These are phyloP conservation scores for Candidula unifasciata DNA, from an alignment of 2,888 invertebrate species.

Conservation along the genomic window DNA sequence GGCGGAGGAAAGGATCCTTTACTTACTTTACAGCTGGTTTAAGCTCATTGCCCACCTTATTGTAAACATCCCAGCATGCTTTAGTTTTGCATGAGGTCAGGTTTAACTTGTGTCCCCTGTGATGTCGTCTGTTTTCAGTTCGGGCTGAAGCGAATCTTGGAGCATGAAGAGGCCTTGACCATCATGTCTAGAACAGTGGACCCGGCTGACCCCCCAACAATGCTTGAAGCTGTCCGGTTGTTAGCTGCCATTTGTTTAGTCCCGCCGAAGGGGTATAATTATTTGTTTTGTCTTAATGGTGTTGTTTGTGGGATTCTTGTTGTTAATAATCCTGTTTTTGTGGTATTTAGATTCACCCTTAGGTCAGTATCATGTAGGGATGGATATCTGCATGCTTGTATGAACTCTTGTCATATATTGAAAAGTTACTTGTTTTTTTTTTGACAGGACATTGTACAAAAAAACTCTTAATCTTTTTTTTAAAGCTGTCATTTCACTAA, in stretches of 20 bases:
- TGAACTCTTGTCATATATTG: too few species aligned
- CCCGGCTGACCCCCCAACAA: slow-evolving; percentile 87
- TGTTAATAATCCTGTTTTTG: neutral
- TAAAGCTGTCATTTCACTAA: too few species aligned
- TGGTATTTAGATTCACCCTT: neutral
- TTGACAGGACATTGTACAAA: too few species aligned
- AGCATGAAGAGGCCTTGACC: slow-evolving; percentile 87
- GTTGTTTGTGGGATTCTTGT: too few species aligned
- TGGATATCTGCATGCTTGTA: neutral
- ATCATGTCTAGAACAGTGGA: slow-evolving; percentile 85
- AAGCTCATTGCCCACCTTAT: too few species aligned
- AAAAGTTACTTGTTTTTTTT: too few species aligned
- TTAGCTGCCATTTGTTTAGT: slow-evolving; percentile 92
- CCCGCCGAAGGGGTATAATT: slow-evolving; percentile 85
- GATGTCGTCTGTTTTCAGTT: slow-evolving; percentile 78
- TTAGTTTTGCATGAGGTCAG: neutral
- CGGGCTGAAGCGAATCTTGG: slow-evolving; percentile 91
- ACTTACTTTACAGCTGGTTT: too few species aligned
- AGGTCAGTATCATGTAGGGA: neutral
- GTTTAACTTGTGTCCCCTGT: slow-evolving; percentile 3
- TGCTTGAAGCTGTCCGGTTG: slow-evolving; percentile 92
- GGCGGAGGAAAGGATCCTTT: too few species aligned
- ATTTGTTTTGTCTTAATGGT: neutral
- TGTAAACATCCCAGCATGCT: neutral
- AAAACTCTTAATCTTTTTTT: too few species aligned